Base-by-base conservation (phyloP, 1,140 invertebrate species). In the Cydia fagiglandana region DNA sequence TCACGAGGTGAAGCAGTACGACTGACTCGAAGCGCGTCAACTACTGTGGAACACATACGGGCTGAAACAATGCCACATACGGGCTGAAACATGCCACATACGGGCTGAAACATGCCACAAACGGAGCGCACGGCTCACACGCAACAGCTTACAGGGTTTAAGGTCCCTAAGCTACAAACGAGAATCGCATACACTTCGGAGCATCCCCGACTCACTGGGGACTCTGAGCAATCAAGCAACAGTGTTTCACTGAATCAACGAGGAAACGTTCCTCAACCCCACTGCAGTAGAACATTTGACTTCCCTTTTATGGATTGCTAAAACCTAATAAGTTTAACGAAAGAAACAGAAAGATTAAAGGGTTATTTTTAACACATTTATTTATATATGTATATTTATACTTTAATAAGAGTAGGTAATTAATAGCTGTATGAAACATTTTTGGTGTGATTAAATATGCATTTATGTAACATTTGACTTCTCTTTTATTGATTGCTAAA, bases 211-310 rank as follows among this genome's bases (percentile, higher is more conserved):
- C 34, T 38, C 66, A 70, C 12, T 38, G 66, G n/a, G 64, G 34
- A 41, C 66, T 70, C 15, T 70, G 34, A 50, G 73, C 45, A 73
- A 24, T 34, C 73, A 73, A 47, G 17, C 20, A 20, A 30, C 17
- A 73, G 20, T 73, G 47, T n/a, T 24, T 6, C 20, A 73, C 20
- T 53, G 41, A 73, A 73, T 73, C 73, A 73, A 73, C 41, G 61
- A 75, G 74, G 74, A 75, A 45, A 41, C 12, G 30, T 20, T 68
- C 64, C 75, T 75, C 61, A 20, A 50, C 75, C 75, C 75, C 61
- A 75, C 75, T 75, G 75, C 24, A 24, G 75, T 75, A 75, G 75
- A 75, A 66, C 17, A 61, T 66, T 68, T 75, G 75, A 75, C 75
- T 75, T 41, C 75, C 38, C 56, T 30, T 30, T 30, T 30, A 30